phyloP scores from a whole-genome alignment of 2,113 vertebrate genomes.

The Pituophis catenifer region DNA sequence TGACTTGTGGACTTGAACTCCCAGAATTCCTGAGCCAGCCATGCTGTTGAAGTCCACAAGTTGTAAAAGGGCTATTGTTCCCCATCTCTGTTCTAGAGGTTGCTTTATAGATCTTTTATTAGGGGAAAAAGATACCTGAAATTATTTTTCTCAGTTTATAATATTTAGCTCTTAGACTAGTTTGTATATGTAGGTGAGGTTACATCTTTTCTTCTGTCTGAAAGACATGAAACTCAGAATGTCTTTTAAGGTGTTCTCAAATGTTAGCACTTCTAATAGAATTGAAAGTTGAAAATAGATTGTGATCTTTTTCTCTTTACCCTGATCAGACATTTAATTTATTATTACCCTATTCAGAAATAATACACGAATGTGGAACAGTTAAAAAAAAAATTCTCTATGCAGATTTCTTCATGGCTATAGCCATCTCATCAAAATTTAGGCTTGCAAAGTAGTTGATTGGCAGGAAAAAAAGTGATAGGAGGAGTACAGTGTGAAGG shows the following conservation, averaged over 20 bases:
- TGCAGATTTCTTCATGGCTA: constrained; percentile 13
- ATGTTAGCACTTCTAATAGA: constrained; percentile 18
- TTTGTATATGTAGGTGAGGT: constrained; percentile 45
- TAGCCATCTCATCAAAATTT: background rate
- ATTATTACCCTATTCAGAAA: background rate
- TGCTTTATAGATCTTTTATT: constrained; percentile 37
- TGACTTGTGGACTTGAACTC: background rate
- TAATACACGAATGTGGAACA: background rate
- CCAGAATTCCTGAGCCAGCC: background rate
- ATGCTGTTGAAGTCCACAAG: background rate
- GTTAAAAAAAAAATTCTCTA: constrained; percentile 5
- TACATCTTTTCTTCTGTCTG: constrained; percentile 29
- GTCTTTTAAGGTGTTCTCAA: constrained; percentile 41
- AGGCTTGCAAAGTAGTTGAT: background rate
- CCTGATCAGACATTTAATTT: background rate
- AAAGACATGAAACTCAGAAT: constrained; percentile 32
- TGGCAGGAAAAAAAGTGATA: background rate
- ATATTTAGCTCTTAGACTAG: constrained; percentile 48
- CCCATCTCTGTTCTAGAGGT: background rate
- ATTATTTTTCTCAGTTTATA: constrained; percentile 45
- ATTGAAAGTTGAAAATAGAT: background rate
- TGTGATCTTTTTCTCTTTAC: background rate
- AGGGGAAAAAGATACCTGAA: constrained; percentile 46
- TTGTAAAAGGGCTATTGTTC: background rate
- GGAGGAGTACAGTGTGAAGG: background rate